These are phyloP conservation scores for Sarcoramphus papa DNA, from an alignment of 2,797 vertebrate species.

Conservation along the genomic window DNA sequence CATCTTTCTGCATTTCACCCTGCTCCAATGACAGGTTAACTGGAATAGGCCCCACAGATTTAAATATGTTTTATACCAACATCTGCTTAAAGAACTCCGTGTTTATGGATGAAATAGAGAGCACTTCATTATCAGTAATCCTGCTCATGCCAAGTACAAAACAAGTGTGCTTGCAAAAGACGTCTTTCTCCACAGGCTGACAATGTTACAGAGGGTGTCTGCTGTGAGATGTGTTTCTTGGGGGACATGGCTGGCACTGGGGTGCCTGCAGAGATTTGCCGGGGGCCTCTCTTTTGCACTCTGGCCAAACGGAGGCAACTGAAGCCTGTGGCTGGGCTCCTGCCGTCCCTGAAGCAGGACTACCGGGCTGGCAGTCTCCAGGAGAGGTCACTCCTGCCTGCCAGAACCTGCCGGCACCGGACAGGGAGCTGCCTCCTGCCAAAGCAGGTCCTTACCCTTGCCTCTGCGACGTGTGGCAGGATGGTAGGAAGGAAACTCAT, in stretches of 20 bases:
- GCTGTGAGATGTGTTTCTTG: not conserved
- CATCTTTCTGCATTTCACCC: not conserved
- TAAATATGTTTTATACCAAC: not conserved
- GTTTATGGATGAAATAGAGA: not conserved
- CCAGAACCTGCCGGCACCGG: accelerated
- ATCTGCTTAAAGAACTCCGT: not conserved
- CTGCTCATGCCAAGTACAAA: not conserved
- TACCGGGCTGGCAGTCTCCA: not conserved
- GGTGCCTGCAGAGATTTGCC: not conserved
- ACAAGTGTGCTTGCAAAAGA: not conserved
- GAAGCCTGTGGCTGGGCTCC: not conserved
- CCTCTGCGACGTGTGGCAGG: accelerated
- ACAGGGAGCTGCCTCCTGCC: not conserved
- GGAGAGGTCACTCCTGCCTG: slow-evolving; percentile 57
- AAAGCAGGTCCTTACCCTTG: accelerated
- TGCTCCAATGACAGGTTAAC: not conserved
- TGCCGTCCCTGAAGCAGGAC: not conserved
- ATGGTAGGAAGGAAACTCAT: not conserved
- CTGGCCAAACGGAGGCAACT: not conserved
- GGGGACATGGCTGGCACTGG: not conserved
- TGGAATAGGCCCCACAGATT: not conserved
- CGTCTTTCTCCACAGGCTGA: not conserved
- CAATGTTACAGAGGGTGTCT: accelerated
- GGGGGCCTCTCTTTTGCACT: not conserved
- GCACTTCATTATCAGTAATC: not conserved